These are phyloP conservation scores for Melanerpes aurifrons DNA, from an alignment of 2,113 vertebrate species.

Conservation along the genomic window DNA sequence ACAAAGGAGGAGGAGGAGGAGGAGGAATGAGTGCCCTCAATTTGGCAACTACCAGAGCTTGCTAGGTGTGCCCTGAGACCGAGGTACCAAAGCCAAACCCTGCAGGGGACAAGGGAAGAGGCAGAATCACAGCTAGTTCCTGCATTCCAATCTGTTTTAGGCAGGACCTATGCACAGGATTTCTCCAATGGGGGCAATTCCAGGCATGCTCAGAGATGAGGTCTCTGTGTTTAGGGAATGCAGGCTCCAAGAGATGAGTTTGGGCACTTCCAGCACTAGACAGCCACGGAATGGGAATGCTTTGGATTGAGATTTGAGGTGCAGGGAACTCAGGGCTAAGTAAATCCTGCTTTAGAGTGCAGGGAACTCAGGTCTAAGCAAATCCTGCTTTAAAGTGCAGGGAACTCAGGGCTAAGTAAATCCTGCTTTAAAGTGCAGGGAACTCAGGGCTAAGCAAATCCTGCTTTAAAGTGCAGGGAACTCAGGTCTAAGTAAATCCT, in stretches of 20 bases:
- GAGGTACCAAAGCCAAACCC: not conserved
- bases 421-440: no score
- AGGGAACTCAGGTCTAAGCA: no score
- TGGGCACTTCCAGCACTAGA: not conserved
- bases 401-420: no score
- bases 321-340: not conserved
- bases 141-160: not conserved
- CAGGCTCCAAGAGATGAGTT: not conserved
- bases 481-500: no score
- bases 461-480: no score
- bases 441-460: no score
- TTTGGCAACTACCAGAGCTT: not conserved
- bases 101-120: not conserved
- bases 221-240: not conserved
- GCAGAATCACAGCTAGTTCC: not conserved
- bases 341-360: no score
- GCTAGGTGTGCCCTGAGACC: not conserved
- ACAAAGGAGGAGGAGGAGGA: not conserved
- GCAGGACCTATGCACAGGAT: not conserved
- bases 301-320: not conserved
- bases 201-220: conserved; percentile 18
- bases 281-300: not conserved
- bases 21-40: not conserved
- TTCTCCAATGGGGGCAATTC: conserved; percentile 14
- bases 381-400: no score